Evolutionary conservation across 2,888 invertebrate genomes (phyloP), one percentile per base, ranked within the genome.

Genomic region (Agrotis exclamationis): DNA sequence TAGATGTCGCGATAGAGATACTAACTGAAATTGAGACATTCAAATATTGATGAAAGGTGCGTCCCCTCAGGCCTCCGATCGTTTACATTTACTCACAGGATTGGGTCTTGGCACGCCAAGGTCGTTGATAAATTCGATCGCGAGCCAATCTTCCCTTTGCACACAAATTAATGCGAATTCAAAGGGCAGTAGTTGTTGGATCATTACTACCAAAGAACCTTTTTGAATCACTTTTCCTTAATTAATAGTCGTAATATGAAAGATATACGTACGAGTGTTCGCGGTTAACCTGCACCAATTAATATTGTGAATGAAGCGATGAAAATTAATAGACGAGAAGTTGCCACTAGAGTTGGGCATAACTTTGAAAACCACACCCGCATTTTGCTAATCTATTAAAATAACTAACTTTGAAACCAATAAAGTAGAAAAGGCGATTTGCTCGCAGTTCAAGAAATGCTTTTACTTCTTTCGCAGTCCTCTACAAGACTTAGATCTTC

Each of bases 11-110:
- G 3, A 28, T 22, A 28, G 24, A 75, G 48, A 2, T 54, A 5
- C n/a, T 3, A 69, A 48, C 14, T 5, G 14, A 22, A 54, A 56
- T 22, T 33, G n/a, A 28, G 6, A 22, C 13, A 16, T 14, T 28
- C 16, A 67, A 57, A 50, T 68, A 53, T 56, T 6, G n/a, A 58
- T 67, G 4, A n/a, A 54, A 59, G 48, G 28, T 28, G 28, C 20
- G 39, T 28, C 22, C 2, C 28, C 18, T 44, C 16, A 14, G 3
- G 33, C 14, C 24, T 39, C 39, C n/a, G 24, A 24, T 20, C 20
- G 50, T 13, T 28, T 2, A 63, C 16, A 0, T 47, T 4, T 33
- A 24, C 56, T 13, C 22, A 45, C 22, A 7, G n/a, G 14, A 33
- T 33, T 16, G 44, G 4, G 11, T 39, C 7, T 16, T 58, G 24